phyloP scores from a whole-genome alignment of 1,140 invertebrate genomes.

The Gryon sp. region DNA sequence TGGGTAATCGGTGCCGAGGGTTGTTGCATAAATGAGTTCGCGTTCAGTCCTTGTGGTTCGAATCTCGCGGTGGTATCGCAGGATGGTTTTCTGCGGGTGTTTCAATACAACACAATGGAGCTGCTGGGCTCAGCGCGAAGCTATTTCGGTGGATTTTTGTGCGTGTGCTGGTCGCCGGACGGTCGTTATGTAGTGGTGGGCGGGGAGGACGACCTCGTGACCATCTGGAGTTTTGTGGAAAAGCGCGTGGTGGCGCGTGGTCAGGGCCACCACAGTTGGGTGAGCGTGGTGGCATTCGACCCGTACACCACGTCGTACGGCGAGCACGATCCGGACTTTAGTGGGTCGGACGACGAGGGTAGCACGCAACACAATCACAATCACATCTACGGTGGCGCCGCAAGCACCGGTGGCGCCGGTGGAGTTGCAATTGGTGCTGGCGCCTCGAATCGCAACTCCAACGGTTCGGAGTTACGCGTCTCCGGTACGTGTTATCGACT shows the following conservation, averaged over 20 bases:
- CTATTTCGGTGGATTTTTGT: conserved; percentile 97
- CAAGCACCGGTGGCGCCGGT: conserved; percentile 69
- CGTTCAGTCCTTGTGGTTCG: conserved; percentile 96
- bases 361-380: conserved; percentile 78
- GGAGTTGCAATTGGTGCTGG: no score
- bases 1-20: conserved; percentile 91
- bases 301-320: conserved; percentile 88
- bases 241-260: conserved; percentile 96
- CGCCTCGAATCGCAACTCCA: conserved; percentile 79
- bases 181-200: conserved; percentile 97
- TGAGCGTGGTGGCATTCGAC: conserved; percentile 98
- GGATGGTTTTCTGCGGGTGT: conserved; percentile 97
- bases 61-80: conserved; percentile 96
- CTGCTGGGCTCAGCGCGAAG: conserved; percentile 93
- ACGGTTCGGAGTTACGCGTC: conserved; percentile 79
- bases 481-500: conserved; percentile 89
- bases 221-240: conserved; percentile 97
- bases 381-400: conserved; percentile 71
- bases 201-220: conserved; percentile 99
- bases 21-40: conserved; percentile 96
- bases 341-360: conserved; percentile 83
- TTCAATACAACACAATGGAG: conserved; percentile 98
- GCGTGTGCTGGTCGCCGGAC: conserved; percentile 99
- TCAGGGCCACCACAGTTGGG: conserved; percentile 97
- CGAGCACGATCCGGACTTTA: conserved; percentile 81